phyloP scores from a whole-genome alignment of 1,140 invertebrate genomes.

The Rhopalosiphum padi region DNA sequence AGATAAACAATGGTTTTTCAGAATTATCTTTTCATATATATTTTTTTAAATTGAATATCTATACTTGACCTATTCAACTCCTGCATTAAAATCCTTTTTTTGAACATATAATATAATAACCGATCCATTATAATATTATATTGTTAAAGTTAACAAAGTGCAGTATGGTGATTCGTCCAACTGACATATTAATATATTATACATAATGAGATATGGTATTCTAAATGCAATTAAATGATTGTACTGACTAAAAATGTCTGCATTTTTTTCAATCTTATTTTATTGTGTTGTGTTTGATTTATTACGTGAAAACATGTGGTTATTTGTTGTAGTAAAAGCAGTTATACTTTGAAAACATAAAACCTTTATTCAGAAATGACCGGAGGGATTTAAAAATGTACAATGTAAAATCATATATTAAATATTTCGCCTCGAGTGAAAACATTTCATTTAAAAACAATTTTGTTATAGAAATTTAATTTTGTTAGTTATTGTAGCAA shows the following conservation, averaged over 20 bases:
- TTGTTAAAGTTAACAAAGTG: not conserved
- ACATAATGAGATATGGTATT: not conserved
- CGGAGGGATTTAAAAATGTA: not conserved
- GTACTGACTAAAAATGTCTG: not conserved
- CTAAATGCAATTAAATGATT: not conserved
- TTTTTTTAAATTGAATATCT: not conserved
- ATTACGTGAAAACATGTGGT: not conserved
- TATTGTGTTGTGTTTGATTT: conserved; percentile 6
- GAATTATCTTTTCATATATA: not conserved
- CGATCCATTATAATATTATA: not conserved
- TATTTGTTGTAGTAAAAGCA: conserved; percentile 17
- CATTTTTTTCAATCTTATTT: not conserved
- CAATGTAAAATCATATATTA: conserved; percentile 17
- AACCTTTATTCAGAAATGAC: conserved; percentile 8
- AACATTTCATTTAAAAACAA: conserved; percentile 5
- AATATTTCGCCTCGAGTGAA: not conserved
- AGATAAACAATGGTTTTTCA: not conserved
- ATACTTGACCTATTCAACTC: not conserved
- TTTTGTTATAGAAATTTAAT: not conserved
- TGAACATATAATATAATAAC: too few species aligned
- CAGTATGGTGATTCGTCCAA: not conserved
- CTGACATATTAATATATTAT: not conserved
- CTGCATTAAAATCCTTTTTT: not conserved
- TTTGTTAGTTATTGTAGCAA: not conserved
- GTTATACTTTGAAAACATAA: conserved; percentile 18